A percentile compares a stretch with the other conserved stretches of the same genome.
Conservation (phyloP, 2,113 vertebrate genomes). For the Hepsetus odoe region DNA sequence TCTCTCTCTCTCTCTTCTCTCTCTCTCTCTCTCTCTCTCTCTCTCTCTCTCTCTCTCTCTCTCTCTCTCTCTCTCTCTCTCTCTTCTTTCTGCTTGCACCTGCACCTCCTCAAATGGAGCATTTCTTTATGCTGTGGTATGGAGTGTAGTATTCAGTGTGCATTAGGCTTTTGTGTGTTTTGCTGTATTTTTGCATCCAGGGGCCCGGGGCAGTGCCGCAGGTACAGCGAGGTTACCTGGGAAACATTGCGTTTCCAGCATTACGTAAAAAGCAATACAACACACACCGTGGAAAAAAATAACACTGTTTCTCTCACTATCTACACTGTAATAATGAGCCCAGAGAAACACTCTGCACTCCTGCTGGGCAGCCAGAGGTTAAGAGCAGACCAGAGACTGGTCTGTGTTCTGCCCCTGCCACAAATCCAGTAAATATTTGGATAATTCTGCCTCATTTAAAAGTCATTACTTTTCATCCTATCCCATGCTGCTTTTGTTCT, state of each 20-base stretch:
- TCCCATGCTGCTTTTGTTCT: too few relatives aligned
- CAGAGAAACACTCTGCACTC: not conserved
- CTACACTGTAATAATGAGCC: not conserved
- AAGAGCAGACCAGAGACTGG: not conserved
- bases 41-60: not conserved
- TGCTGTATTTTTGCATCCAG: not conserved
- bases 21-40: not conserved
- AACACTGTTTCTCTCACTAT: not conserved
- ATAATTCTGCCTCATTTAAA: too few relatives aligned
- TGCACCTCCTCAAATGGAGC: not conserved
- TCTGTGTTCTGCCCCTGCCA: too few relatives aligned
- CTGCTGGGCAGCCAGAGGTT: not conserved
- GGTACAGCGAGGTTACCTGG: slow-evolving; percentile 20
- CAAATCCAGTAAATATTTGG: too few relatives aligned
- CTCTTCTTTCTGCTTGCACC: not conserved
- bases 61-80: not conserved
- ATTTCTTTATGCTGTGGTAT: not conserved
- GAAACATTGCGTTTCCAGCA: slow-evolving; percentile 13
- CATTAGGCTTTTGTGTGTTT: not conserved
- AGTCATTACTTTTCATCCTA: too few relatives aligned
- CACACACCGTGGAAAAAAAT: not conserved
- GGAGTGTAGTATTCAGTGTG: not conserved
- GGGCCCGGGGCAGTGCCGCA: slow-evolving; percentile 32
- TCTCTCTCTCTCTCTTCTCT: not conserved
- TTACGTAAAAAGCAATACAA: slow-evolving; percentile 4